Evolutionary conservation across 2,113 vertebrate genomes (phyloP), one percentile per base, ranked within the genome.

Genomic region (Charina bottae): DNA sequence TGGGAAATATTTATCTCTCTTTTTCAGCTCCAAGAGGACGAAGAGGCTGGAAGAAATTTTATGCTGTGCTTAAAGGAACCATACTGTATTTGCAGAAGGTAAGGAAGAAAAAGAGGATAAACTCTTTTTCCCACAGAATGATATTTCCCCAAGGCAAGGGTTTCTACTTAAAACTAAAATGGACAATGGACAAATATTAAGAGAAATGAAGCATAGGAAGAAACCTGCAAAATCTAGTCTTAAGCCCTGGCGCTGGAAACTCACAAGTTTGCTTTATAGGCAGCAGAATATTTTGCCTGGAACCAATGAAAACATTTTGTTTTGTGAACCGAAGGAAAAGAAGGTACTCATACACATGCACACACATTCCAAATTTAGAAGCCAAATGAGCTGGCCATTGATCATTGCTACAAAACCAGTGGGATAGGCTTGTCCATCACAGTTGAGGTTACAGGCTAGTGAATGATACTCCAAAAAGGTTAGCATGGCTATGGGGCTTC

Each of bases 1-100:
- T 19, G 15, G 87, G 68, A 87, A 85, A 37, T 8, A 9, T 78
- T 90, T 53, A 54, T 49, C 42, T 24, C 12, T 92, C 13, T 92
- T 93, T 91, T 95, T 91, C 93, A 99, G 99, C 99, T 28, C 99
- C 99, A 12, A 98, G 99, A 96, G 99, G 99, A 96, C 98, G 99
- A 83, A 97, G 99, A 94, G 99, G 99, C 91, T 99, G 99, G 99
- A 99, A 99, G 98, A 99, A 99, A 96, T 99, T 99, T 97, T 99
- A 99, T 86, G 99, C 99, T 15, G 99, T 99, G 93, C 98, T 99
- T 93, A 99, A 99, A 97, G 99, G 99, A 94, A 99, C 99, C 94
- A 97, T 99, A 96, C 96, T 99, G 90, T 99, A 99, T 97, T 98
- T 99, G 93, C 99, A 99, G 96, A 99, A 99, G 98, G 99, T 99